Base-by-base conservation (phyloP, 30 jellyfish, hydroid and myxozoan species). In the Mastigias papua region DNA sequence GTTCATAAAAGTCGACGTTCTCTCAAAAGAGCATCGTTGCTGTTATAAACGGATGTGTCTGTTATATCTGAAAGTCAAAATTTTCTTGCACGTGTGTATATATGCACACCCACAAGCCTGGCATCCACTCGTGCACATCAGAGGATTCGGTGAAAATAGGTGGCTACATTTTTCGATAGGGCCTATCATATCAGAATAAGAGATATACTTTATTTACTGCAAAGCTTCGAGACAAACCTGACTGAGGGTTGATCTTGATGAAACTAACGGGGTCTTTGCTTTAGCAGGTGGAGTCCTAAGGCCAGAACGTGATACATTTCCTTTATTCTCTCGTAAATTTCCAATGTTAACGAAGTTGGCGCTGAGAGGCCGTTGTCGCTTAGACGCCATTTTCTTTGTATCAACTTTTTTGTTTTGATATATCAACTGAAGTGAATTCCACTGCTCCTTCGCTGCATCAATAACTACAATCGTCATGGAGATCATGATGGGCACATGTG, bases 361-460 rank as follows among this genome's bases (percentile, higher is more conserved):
- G 86, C 94, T 85, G 54, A 85, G 69, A 9, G 94, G 94, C 26
- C 94, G 76, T 48, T 85, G 94, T 48, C 88, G 73, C 42, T 83
- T 72, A 28, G 94, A 69, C 94, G 93, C 93, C 93, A 84, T 84
- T 69, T 84, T 84, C 69, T 49, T 46, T 67, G 1, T 34, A 11
- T 20, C 20, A 33, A 15, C 32, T 27, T 69, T 33, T 11, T 69
- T 69, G 83, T 72, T 34, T n/a, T 63, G 70, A 4, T 58, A n/a
- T n/a, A n/a, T n/a, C n/a, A n/a, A 20, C n/a, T 63, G 74, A 63
- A 63, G 74, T 63, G 74, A 42, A 63, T 63, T n/a, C 19, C 7
- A 2, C 21, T 63, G 74, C 74, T 63, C 74, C 74, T 63, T 7
- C 74, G 26, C 46, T 20, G 74, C 37, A 26, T 17, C 37, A 42